Percentiles rank a stretch among this genome's conserved stretches.
phyloP scores from a whole-genome alignment of 2,888 invertebrate species.

The Chesias legatella region DNA sequence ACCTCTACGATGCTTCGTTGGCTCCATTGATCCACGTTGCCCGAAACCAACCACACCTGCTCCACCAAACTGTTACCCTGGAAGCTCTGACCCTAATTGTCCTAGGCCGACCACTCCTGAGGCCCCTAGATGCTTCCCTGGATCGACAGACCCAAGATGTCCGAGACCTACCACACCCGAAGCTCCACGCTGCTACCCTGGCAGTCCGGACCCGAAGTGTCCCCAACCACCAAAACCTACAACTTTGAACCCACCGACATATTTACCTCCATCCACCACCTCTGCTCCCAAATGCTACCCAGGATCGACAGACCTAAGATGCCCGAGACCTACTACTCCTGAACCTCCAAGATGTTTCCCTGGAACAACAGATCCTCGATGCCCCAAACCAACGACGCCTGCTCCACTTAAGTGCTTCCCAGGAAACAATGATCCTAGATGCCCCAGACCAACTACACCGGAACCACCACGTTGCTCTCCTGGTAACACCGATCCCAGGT shows the following conservation, averaged over 20 bases:
- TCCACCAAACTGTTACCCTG: constrained; percentile 25
- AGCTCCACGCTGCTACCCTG: constrained; percentile 32
- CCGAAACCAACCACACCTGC: constrained; percentile 30
- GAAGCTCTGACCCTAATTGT: constrained; percentile 40
- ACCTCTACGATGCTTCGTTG: constrained; percentile 24
- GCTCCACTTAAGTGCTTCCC: constrained; percentile 17
- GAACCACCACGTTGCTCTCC: constrained; percentile 40
- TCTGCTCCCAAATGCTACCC: constrained; percentile 30
- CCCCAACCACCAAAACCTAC: constrained; percentile 36
- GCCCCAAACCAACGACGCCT: constrained; percentile 20
- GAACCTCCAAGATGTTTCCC: constrained; percentile 35
- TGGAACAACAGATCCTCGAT: constrained; percentile 32
- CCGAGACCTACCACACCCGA: constrained; percentile 36
- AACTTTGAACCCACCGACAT: constrained; percentile 31
- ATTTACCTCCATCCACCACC: constrained; percentile 29
- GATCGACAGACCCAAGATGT: constrained; percentile 26
- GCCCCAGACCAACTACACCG: constrained; percentile 29
- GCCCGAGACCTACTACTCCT: constrained; percentile 35
- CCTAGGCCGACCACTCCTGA: constrained; percentile 32
- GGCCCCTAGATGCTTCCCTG: constrained; percentile 25
- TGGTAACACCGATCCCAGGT: constrained; percentile 40
- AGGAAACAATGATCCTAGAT: too few relatives aligned
- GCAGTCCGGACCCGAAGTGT: constrained; percentile 34
- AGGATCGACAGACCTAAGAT: constrained; percentile 41
- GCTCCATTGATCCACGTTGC: constrained; percentile 18